Evolutionary conservation across 2,888 invertebrate species (phyloP).

Genomic region (Pseudeuparius sepicola): DNA sequence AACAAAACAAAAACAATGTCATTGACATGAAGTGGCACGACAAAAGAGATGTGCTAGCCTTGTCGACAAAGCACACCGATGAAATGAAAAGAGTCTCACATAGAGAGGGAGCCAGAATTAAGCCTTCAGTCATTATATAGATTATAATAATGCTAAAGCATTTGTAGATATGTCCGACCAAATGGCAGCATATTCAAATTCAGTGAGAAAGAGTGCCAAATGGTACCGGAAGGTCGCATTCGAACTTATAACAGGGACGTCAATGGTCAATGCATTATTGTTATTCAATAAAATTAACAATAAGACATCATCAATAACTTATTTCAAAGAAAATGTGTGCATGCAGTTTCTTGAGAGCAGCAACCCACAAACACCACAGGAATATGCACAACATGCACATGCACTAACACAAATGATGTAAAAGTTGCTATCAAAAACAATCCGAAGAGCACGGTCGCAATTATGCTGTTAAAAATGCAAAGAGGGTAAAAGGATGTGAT

Average conservation of each 20-base stretch:
- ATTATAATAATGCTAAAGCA: slow-evolving; percentile 24
- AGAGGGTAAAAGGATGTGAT: slow-evolving; percentile 1
- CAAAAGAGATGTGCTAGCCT: slow-evolving; percentile 27
- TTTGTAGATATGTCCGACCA: slow-evolving; percentile 23
- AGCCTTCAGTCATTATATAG: slow-evolving; percentile 22
- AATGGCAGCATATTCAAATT: slow-evolving; percentile 7
- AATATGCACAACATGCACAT: background rate
- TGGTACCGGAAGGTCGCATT: slow-evolving; percentile 7
- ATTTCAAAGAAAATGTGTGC: slow-evolving; percentile 8
- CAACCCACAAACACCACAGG: background rate
- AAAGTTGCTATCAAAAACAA: slow-evolving; percentile 1
- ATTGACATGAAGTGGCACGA: slow-evolving; percentile 25
- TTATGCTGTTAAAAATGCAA: slow-evolving; percentile 6
- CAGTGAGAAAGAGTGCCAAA: slow-evolving; percentile 6
- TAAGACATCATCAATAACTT: slow-evolving; percentile 4
- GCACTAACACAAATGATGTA: background rate
- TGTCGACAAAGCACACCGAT: slow-evolving; percentile 25
- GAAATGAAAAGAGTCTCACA: slow-evolving; percentile 18
- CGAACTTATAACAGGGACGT: slow-evolving; percentile 8
- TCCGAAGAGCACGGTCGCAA: slow-evolving; percentile 6
- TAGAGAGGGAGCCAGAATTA: slow-evolving; percentile 15
- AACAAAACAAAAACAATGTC: slow-evolving; percentile 11
- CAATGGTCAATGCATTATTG: slow-evolving; percentile 5
- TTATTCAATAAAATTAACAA: slow-evolving; percentile 6
- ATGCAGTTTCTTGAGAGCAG: slow-evolving; percentile 5